Base-by-base conservation (phyloP, 23 tunicate genomes). In the Trididemnum nubilum region DNA sequence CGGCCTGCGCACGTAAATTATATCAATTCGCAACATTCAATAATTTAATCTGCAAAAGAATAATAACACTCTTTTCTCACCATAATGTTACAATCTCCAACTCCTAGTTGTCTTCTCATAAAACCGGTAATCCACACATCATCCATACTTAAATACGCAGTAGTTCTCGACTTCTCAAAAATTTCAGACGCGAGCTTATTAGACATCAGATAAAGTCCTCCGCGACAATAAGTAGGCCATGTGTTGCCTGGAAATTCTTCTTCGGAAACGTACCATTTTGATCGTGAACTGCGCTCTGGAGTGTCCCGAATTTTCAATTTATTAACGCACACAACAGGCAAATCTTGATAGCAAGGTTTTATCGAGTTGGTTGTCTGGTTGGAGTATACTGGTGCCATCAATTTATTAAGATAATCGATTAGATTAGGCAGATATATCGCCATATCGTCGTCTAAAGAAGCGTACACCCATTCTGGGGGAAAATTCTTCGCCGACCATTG, bases 41-140 rank as follows among this genome's bases (percentile, higher is more conserved):
- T n/a, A n/a, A n/a, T n/a, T n/a, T n/a, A n/a, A n/a, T n/a, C n/a
- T n/a, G n/a, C n/a, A n/a, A n/a, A n/a, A n/a, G n/a, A n/a, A n/a
- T n/a, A n/a, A n/a, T n/a, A n/a, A n/a, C 67, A 61, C 18, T 26
- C 4, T 12, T n/a, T 3, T 4, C 74, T 33, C 38, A 85, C 89
- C 69, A 85, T 33, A 50, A 85, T 85, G 69, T 85, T 85, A 33
- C 51, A 35, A 49, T 85, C 89, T 2, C 77, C 83, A 0, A 40
- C 44, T 7, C 67, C 77, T 33, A 88, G 34, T 24, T 64, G 74
- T 0, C 80, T 67, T 40, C 93, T 76, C 83, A 88, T 82, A 39
- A 82, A 66, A 19, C 93, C 93, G 25, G 93, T 88, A 2, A 88
- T 88, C 93, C 93, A 88, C 40, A 88, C 93, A 37, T 88, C 93